Conservation (phyloP, 1,140 invertebrate species). For the Patella vulgata region DNA sequence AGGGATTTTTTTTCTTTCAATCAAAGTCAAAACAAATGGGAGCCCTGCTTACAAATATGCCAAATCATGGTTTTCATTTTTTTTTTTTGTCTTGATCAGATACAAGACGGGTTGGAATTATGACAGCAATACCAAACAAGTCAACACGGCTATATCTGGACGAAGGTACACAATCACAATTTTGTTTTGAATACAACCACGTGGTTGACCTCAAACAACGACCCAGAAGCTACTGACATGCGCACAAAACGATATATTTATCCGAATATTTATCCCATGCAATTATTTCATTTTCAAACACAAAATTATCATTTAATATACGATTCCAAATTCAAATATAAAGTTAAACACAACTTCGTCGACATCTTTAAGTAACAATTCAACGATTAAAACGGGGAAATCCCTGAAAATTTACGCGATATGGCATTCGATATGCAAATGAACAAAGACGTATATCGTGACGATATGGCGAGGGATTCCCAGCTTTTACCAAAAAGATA, state of each 20-base stretch:
- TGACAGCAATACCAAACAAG: too few species aligned
- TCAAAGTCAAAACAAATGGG: too few species aligned
- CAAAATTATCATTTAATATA: conserved; percentile 7
- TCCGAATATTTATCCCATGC: conserved; percentile 43
- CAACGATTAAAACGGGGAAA: conserved; percentile 25
- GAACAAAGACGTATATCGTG: conserved; percentile 48
- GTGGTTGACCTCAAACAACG: not conserved
- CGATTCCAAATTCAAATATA: not conserved
- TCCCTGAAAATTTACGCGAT: conserved; percentile 27
- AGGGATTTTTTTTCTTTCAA: too few species aligned
- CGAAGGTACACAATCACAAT: too few species aligned
- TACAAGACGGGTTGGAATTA: too few species aligned
- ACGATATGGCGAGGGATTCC: too few species aligned
- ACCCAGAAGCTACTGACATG: conserved; percentile 32
- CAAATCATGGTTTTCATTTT: too few species aligned
- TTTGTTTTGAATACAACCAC: too few species aligned
- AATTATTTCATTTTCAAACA: conserved; percentile 17
- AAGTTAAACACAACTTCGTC: not conserved
- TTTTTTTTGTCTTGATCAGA: too few species aligned
- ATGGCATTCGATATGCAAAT: conserved; percentile 46
- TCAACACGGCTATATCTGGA: too few species aligned
- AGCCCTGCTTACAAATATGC: too few species aligned
- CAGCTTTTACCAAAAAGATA: too few species aligned
- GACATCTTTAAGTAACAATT: conserved; percentile 4
- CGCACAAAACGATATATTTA: conserved; percentile 44